A percentile compares a stretch with the other conserved stretches of the same genome.
phyloP scores from a whole-genome alignment of 2,797 vertebrate species.

The Phylloscopus collybita region DNA sequence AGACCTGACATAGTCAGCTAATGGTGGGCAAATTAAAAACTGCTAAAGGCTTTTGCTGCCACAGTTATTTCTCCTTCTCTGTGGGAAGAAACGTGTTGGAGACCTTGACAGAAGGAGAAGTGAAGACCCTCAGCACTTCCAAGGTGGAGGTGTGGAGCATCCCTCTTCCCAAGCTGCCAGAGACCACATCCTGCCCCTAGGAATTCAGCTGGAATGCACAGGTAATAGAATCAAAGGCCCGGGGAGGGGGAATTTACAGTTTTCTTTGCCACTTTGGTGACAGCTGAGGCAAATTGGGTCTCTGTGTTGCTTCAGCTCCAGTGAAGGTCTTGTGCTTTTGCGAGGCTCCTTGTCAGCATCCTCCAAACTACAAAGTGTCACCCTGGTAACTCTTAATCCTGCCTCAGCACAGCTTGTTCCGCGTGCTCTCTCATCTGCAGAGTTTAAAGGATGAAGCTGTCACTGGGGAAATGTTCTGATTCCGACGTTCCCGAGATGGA shows the following conservation, averaged over 20 bases:
- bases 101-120: background rate
- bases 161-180: background rate
- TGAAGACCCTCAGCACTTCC: background rate
- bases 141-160: background rate
- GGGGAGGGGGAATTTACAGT: background rate
- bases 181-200: background rate
- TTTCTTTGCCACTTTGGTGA: background rate
- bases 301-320: background rate
- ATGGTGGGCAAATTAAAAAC: background rate
- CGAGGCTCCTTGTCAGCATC: slow-evolving; percentile 7
- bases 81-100: background rate
- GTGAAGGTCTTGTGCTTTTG: background rate
- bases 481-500: background rate
- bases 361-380: slow-evolving; percentile 22
- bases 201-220: background rate
- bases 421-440: background rate
- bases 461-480: slow-evolving; percentile 31
- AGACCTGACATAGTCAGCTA: background rate
- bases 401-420: slow-evolving; percentile 20
- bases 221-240: background rate
- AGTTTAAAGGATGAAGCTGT: slow-evolving; percentile 50
- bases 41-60: background rate
- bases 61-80: background rate
- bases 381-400: slow-evolving; percentile 54
- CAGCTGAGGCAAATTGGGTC: background rate